Base-by-base conservation (phyloP, 2,113 vertebrate species). In the Nothobranchius kuhntae region DNA sequence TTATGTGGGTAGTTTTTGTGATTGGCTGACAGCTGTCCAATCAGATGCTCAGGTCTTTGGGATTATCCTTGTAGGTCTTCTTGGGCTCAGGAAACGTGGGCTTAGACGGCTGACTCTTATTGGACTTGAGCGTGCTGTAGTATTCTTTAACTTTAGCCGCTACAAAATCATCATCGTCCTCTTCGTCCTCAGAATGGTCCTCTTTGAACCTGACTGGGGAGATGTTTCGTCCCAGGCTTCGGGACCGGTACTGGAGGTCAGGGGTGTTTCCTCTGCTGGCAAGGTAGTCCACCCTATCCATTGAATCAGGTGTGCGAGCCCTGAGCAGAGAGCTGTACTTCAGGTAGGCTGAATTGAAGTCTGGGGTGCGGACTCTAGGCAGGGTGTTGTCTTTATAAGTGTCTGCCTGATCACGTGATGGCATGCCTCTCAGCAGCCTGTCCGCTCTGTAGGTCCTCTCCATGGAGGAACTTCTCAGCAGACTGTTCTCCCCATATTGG, bases 31-130 rank as follows among this genome's bases (percentile, higher is more conserved):
- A 71, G 86, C 74, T 65, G 36, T 84, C 68, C 84, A 81, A 86
- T 97, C 93, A 99, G 92, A 99, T 98, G 83, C 98, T 99, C 90
- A 99, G 96, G 91, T 98, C 98, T 73, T 94, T 98, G 93, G 95
- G 95, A 90, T 94, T 96, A 46, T 95, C 96, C 91, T 95, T 98
- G 91, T 96, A 95, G 13, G 91, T 92, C 65, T 92, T 94, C 83
- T 91, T 94, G 81, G 95, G 95, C 89, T 98, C 96, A 0, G 93
- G 88, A 7, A 73, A 60, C 6, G 84, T 82, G 72, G 93, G 86
- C 61, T 53, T 81, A 78, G 92, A 73, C 17, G 84, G 80, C 62
- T 83, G 88, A 79, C 85, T 76, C 2, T 60, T 55, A 48, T 94
- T 91, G 0, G 83, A 85, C 84, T 92, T 94, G 65, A 91, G 83